Evolutionary conservation across 2,797 vertebrate species (phyloP).

Genomic region (Hipposideros larvatus): DNA sequence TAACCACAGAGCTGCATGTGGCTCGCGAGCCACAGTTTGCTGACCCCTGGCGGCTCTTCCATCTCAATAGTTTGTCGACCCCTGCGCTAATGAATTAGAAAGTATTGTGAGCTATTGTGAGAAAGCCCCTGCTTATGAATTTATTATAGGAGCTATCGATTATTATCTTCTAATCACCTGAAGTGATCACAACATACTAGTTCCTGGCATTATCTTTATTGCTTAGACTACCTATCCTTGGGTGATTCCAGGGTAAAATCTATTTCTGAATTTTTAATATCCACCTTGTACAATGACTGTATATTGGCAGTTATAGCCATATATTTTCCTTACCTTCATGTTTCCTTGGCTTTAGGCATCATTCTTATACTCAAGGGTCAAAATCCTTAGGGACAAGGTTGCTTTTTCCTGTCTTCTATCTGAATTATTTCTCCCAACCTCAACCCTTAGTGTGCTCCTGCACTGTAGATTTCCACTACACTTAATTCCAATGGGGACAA

Average conservation of each 20-base stretch:
- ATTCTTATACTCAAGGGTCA: constrained; percentile 57
- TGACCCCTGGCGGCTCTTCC: no score
- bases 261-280: constrained; percentile 56
- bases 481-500: constrained; percentile 9
- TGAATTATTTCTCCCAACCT: constrained; percentile 65
- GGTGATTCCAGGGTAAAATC: constrained; percentile 31
- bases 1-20: no score
- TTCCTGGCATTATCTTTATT: constrained; percentile 24
- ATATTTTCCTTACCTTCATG: constrained; percentile 72
- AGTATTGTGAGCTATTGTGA: constrained; percentile 21
- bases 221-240: neutral
- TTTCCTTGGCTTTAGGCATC: constrained; percentile 70
- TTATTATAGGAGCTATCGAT: constrained; percentile 52
- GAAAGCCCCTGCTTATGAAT: neutral
- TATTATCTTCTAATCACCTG: constrained; percentile 40
- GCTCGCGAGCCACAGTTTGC: no score
- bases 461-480: neutral
- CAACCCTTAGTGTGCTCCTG: constrained; percentile 2
- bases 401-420: constrained; percentile 68
- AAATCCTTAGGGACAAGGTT: constrained; percentile 50
- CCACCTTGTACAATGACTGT: constrained; percentile 33
- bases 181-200: neutral
- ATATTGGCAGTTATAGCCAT: constrained; percentile 39
- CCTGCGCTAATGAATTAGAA: constrained; percentile 23
- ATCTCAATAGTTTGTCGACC: no score